Percentiles rank a stretch among this genome's conserved stretches.
Evolutionary conservation across 2,888 invertebrate genomes (phyloP).

Genomic region (Nomada flava): DNA sequence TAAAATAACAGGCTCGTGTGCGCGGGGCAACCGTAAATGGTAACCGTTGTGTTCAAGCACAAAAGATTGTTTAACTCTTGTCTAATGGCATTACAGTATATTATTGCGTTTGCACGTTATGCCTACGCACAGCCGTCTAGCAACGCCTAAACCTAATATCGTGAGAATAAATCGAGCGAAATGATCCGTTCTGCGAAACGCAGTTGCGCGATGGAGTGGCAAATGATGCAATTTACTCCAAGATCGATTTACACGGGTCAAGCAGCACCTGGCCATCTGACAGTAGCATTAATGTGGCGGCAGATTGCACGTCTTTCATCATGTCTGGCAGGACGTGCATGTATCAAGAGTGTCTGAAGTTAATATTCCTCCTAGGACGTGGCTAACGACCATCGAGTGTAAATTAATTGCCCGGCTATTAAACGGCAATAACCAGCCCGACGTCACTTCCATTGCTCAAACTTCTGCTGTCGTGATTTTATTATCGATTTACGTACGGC

Average conservation of each 20-base stretch:
- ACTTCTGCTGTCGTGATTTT: conserved; percentile 4
- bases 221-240: conserved; percentile 75
- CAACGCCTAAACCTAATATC: conserved; percentile 54
- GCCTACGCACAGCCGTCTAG: neutral
- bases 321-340: conserved; percentile 66
- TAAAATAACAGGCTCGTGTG: neutral
- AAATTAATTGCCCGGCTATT: conserved; percentile 73
- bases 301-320: conserved; percentile 75
- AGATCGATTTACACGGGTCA: conserved; percentile 73
- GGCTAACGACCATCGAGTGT: conserved; percentile 69
- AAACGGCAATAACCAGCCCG: conserved; percentile 62
- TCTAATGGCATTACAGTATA: neutral
- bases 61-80: neutral
- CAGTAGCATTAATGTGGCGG: conserved; percentile 68
- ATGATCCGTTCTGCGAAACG: conserved; percentile 67
- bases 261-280: conserved; percentile 71
- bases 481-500: neutral
- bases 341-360: conserved; percentile 71
- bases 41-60: neutral
- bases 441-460: conserved; percentile 16
- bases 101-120: neutral
- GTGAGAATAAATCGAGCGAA: conserved; percentile 66
- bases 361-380: conserved; percentile 70
- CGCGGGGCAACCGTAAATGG: neutral
- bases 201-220: conserved; percentile 69